Percentiles rank a stretch among this genome's conserved stretches.
These are phyloP conservation scores for Clarias batrachus DNA, from an alignment of 2,113 vertebrate species.

Conservation along the genomic window DNA sequence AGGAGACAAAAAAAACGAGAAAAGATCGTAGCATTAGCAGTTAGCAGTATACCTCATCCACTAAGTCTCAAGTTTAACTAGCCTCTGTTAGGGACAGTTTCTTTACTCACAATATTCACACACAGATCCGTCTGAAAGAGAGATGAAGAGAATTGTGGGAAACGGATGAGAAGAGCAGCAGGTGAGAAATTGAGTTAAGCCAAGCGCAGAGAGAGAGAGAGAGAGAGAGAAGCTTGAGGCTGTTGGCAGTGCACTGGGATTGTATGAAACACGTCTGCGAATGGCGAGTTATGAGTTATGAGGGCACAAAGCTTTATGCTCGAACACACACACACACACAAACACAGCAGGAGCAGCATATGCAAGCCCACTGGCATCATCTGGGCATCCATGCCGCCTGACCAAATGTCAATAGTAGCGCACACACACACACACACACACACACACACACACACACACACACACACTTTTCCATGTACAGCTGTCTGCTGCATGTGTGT, in stretches of 20 bases:
- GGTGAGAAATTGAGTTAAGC: constrained; percentile 49
- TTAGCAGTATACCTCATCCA: not conserved
- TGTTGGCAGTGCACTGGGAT: not conserved
- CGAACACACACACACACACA: not conserved
- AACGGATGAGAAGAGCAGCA: constrained; percentile 22
- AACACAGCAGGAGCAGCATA: constrained; percentile 4
- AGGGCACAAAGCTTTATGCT: not conserved
- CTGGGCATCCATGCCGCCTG: not conserved
- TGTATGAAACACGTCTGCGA: not conserved
- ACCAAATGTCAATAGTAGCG: not conserved
- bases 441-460: not conserved
- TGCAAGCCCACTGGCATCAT: not conserved
- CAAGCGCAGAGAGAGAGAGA: constrained; percentile 27
- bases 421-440: not conserved
- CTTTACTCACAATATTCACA: not conserved
- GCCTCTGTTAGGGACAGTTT: constrained; percentile 12
- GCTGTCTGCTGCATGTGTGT: not conserved
- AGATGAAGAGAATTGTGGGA: constrained; percentile 3
- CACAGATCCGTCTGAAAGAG: not conserved
- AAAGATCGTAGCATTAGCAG: not conserved
- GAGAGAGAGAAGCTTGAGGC: not conserved
- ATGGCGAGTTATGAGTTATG: constrained; percentile 5
- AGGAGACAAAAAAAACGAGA: not conserved
- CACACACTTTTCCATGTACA: not conserved
- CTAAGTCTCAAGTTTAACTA: not conserved